Evolutionary conservation across 2,797 vertebrate genomes (phyloP).

Genomic region (Notoglanidium macrostoma): DNA sequence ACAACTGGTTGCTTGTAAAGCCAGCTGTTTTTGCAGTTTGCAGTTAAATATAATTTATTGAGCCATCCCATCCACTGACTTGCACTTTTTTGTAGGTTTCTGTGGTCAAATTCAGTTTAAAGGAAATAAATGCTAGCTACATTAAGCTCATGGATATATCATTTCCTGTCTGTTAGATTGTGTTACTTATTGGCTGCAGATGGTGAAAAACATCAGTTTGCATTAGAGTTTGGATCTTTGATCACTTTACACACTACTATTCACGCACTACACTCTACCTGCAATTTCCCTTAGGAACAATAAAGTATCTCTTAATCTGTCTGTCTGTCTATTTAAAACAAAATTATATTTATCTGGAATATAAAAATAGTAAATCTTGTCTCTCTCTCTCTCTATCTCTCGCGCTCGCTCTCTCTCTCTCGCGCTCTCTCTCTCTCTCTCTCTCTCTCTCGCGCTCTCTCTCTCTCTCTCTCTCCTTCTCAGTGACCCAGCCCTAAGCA

Average conservation of each 20-base stretch:
- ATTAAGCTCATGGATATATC: background rate
- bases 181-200: background rate
- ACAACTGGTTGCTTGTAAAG: background rate
- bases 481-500: slow-evolving; percentile 81
- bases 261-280: background rate
- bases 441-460: background rate
- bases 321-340: background rate
- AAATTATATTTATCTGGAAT: background rate
- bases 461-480: slow-evolving; percentile 54
- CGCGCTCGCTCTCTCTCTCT: background rate
- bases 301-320: background rate
- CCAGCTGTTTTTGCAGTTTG: background rate
- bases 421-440: slow-evolving; percentile 2
- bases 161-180: background rate
- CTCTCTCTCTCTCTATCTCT: background rate
- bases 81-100: background rate
- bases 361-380: background rate
- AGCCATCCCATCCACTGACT: background rate
- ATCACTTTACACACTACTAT: background rate
- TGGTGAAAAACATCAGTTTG: background rate
- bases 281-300: background rate
- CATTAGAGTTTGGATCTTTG: background rate
- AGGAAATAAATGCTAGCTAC: background rate
- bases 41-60: background rate
- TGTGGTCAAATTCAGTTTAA: background rate